Percentiles rank a stretch among this genome's conserved stretches.
Evolutionary conservation across 2,113 vertebrate genomes (phyloP).

Genomic region (Alaudala cheleensis): DNA sequence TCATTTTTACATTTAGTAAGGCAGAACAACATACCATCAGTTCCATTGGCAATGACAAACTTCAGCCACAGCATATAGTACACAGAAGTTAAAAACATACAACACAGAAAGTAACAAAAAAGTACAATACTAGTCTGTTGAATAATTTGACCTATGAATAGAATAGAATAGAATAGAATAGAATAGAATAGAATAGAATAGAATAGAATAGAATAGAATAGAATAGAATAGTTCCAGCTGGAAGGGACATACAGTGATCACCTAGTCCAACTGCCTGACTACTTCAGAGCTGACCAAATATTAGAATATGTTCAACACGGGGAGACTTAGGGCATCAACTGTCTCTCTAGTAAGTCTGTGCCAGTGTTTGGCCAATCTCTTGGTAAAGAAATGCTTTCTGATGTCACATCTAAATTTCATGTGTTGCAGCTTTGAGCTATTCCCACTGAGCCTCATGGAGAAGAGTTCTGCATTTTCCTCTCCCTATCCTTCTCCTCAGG

Average conservation of each 20-base stretch:
- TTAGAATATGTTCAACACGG: neutral
- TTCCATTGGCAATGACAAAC: neutral
- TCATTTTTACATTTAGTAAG: conserved; percentile 16
- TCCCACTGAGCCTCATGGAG: neutral
- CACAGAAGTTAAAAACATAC: neutral
- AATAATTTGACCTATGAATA: neutral
- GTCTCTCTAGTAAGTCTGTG: neutral
- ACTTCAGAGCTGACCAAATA: neutral
- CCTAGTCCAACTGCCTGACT: neutral
- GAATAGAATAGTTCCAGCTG: neutral
- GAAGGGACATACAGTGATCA: neutral
- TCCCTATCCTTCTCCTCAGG: neutral
- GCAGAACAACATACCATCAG: neutral
- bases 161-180: neutral
- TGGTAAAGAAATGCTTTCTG: neutral
- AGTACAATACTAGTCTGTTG: neutral
- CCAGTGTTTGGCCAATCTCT: neutral
- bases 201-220: neutral
- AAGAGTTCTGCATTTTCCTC: neutral
- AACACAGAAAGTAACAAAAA: neutral
- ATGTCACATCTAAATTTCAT: neutral
- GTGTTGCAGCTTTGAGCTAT: neutral
- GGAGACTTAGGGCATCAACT: fast-evolving
- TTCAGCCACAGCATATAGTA: neutral
- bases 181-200: neutral